Base-by-base conservation (phyloP, 2,888 invertebrate genomes). In the Rhamnusium bicolor region DNA sequence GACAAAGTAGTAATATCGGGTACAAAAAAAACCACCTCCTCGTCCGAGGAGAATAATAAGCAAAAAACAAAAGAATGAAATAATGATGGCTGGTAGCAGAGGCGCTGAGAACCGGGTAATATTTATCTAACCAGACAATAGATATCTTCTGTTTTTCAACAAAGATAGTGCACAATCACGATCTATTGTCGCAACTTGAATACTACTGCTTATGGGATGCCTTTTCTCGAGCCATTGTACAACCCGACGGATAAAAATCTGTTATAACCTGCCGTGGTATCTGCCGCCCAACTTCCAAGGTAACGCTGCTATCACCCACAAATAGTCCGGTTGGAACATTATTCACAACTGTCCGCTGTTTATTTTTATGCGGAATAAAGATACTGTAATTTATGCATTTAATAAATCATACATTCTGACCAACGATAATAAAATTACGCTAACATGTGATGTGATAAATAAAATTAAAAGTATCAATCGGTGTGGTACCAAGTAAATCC, bases 141-240 rank as follows among this genome's bases (percentile, higher is more conserved):
- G 85, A 83, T 84, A 83, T 84, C 84, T 82, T 83, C 80, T 81
- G 82, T 84, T 85, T 83, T 80, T 77, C 81, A 84, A 83, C 83
- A 83, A 81, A 85, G 85, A 85, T 86, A 85, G 77, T 83, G 85
- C 86, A 83, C 82, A 83, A 84, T 86, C 86, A 85, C 84, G 85
- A 83, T 84, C 83, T 82, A 85, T 85, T 85, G 86, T 85, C 85
- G 80, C 84, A 80, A 79, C 74, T 79, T 84, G 81, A 83, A 84
- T 81, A 80, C 81, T 74, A 79, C 82, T 78, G 79, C 76, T 78
- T 80, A 81, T 56, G 67, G 67, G 67, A 67, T 67, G 56, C 67
- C 67, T 79, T 73, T 79, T 74, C 65, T 58, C 73, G 67, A 46
- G 71, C 74, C 77, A 80, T 81, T 61, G 73, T 73, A 62, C 63